Conservation (phyloP, 2,888 invertebrate species). For the Sthenelais limicola region DNA sequence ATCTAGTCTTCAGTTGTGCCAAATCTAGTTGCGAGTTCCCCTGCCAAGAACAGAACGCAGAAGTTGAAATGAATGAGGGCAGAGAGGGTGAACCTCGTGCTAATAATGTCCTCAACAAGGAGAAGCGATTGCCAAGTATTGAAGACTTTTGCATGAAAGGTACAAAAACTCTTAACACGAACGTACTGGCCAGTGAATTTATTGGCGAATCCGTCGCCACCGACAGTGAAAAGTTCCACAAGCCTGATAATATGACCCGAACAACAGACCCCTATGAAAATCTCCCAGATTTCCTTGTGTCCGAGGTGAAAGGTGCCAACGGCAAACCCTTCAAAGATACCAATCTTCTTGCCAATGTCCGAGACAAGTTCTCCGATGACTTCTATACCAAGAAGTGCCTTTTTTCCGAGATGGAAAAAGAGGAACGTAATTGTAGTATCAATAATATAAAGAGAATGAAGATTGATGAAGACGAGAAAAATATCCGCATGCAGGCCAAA, state of each 20-base stretch:
- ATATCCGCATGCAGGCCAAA: slow-evolving; percentile 46
- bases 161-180: slow-evolving; percentile 77
- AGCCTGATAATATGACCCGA: slow-evolving; percentile 72
- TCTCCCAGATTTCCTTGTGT: slow-evolving; percentile 42
- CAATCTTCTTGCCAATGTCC: slow-evolving; percentile 71
- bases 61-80: too few relatives aligned
- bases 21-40: not conserved
- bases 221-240: slow-evolving; percentile 77
- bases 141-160: slow-evolving; percentile 76
- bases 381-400: slow-evolving; percentile 47
- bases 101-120: not conserved
- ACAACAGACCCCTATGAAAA: slow-evolving; percentile 51
- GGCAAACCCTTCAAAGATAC: slow-evolving; percentile 73
- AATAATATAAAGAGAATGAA: slow-evolving; percentile 65
- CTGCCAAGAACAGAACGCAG: not conserved
- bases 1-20: not conserved
- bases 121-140: slow-evolving; percentile 56
- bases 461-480: slow-evolving; percentile 60
- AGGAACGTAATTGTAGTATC: slow-evolving; percentile 50
- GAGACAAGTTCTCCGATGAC: slow-evolving; percentile 53
- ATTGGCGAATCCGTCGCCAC: slow-evolving; percentile 74
- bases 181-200: slow-evolving; percentile 72
- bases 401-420: slow-evolving; percentile 38
- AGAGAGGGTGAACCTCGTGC: not conserved
- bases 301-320: slow-evolving; percentile 38